Evolutionary conservation across 2,888 invertebrate genomes (phyloP), one percentile per base, ranked within the genome.

Genomic region (Lucinisca nassula): DNA sequence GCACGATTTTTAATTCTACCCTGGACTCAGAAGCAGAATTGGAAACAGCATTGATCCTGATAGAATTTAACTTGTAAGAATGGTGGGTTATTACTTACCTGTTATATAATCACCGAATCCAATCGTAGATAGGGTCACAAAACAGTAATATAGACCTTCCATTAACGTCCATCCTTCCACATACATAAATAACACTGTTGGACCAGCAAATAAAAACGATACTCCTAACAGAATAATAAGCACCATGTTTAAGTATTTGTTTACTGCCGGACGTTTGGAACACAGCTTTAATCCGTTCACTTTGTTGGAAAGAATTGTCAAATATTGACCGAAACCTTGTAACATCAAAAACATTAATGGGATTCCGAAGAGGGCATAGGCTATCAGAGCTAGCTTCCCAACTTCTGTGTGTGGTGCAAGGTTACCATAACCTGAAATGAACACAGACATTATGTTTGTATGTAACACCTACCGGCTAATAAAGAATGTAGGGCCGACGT

Each of bases 101-200:
- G 94, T 93, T 80, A 95, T 92, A 75, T 94, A 94, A 79, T 94
- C 94, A 0, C 95, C 94, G 77, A 95, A 95, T 73, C 94, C 95
- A 27, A 95, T 94, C 27, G 94, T 95, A 58, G 92, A 93, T 35
- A 95, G 90, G 0, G 95, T 95, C 1, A 94, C 94, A 86, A 94
- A 94, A 70, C 94, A 94, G 83, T 93, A 95, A 75, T 95, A 95
- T 32, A 95, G 82, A 0, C 93, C 92, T 70, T 94, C 94, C 88
- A 94, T 88, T 82, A 93, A 89, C 51, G 89, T 84, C 95, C 95
- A 95, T 30, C 92, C 92, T 77, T 95, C 95, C 8, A 95, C 93
- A 24, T 92, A 82, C 79, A 90, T 91, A 76, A 94, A 93, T 72
- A 93, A 85, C 61, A 90, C 84, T 17, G 94, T 92, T 12, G 94